Evolutionary conservation across 2,113 vertebrate species (phyloP).

Genomic region (Helogale parvula): DNA sequence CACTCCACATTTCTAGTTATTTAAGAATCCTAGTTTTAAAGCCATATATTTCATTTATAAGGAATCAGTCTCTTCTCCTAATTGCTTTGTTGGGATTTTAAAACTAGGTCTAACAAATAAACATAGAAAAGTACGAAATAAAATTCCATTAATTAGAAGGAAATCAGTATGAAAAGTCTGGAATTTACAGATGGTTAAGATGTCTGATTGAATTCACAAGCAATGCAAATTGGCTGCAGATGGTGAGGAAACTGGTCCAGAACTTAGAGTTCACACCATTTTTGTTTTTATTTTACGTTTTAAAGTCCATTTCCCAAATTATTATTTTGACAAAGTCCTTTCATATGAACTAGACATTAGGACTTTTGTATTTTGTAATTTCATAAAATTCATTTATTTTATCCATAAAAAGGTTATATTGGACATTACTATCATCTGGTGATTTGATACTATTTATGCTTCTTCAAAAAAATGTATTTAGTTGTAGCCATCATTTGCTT

Average conservation of each 20-base stretch:
- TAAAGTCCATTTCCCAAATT: conserved; percentile 73
- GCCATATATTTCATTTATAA: conserved; percentile 26
- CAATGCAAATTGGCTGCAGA: conserved; percentile 79
- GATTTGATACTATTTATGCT: conserved; percentile 39
- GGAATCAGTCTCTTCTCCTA: conserved; percentile 8
- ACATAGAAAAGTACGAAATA: conserved; percentile 77
- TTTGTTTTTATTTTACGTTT: conserved; percentile 67
- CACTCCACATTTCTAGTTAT: neutral
- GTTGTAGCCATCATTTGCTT: conserved; percentile 3
- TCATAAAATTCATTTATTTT: neutral
- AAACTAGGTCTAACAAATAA: conserved; percentile 64
- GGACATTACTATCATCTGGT: conserved; percentile 59
- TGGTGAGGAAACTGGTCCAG: conserved; percentile 78
- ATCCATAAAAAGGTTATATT: conserved; percentile 17
- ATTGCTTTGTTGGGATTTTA: conserved; percentile 30
- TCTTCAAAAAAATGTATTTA: conserved; percentile 69
- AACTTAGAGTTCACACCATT: conserved; percentile 75
- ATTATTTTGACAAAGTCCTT: conserved; percentile 67
- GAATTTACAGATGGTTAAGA: conserved; percentile 82
- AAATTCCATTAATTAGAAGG: conserved; percentile 75
- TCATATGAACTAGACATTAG: neutral
- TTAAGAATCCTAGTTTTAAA: neutral
- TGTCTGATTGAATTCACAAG: conserved; percentile 79
- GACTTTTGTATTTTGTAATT: conserved; percentile 72
- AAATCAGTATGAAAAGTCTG: conserved; percentile 71